Evolutionary conservation across 2,113 vertebrate genomes (phyloP).

Genomic region (Ailurus styani): DNA sequence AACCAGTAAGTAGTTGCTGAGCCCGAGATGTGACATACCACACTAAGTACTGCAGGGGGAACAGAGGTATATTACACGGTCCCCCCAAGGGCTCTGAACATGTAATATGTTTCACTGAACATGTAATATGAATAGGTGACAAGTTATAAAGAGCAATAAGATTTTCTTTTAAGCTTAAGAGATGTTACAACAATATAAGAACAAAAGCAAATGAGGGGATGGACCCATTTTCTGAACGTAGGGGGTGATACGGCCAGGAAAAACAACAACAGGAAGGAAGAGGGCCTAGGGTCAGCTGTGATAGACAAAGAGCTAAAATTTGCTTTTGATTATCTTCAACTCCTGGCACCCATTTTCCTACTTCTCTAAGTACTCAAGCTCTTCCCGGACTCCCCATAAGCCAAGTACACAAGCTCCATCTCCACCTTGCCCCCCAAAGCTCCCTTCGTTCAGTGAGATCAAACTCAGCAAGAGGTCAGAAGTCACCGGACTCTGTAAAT

Average conservation of each 20-base stretch:
- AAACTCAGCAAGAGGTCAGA: not conserved
- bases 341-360: not conserved
- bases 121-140: not conserved
- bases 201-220: not conserved
- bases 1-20: not conserved
- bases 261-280: not conserved
- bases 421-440: not conserved
- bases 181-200: slow-evolving; percentile 1
- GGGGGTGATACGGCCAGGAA: not conserved
- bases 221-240: not conserved
- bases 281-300: not conserved
- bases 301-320: not conserved
- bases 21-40: accelerated
- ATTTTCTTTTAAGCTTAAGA: not conserved
- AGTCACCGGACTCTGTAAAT: not conserved
- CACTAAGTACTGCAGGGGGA: not conserved
- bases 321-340: not conserved
- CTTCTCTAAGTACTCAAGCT: not conserved
- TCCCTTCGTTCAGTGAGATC: not conserved
- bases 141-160: not conserved
- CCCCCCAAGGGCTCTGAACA: not conserved
- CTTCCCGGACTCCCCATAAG: not conserved
- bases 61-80: not conserved
- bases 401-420: too few relatives aligned
- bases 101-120: not conserved